Evolutionary conservation across 2,888 invertebrate genomes (phyloP).

Genomic region (Microchrysa polita): DNA sequence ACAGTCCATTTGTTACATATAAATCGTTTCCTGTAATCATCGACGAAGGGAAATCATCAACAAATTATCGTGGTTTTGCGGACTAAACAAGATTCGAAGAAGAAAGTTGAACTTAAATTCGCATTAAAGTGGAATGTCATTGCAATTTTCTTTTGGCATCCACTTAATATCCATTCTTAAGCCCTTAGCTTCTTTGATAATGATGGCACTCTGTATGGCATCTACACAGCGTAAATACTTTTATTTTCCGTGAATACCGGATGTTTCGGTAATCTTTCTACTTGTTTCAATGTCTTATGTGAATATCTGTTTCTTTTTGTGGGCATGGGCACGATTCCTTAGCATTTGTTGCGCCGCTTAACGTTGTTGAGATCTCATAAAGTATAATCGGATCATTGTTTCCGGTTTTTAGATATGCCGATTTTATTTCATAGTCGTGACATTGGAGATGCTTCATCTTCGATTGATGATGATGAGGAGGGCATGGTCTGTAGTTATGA

Average conservation of each 20-base stretch:
- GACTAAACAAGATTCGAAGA: background rate
- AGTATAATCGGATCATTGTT: slow-evolving; percentile 33
- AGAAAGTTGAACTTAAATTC: slow-evolving; percentile 11
- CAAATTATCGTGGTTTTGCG: slow-evolving; percentile 1
- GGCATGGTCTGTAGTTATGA: too few species aligned
- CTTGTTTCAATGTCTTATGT: slow-evolving; percentile 3
- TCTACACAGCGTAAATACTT: background rate
- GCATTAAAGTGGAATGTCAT: background rate
- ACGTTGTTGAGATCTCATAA: slow-evolving; percentile 6
- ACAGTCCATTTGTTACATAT: too few species aligned
- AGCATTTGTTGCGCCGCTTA: background rate
- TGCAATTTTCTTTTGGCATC: slow-evolving; percentile 1
- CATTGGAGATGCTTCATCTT: background rate
- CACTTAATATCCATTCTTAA: background rate
- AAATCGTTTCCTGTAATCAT: slow-evolving; percentile 3
- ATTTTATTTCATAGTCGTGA: slow-evolving; percentile 4
- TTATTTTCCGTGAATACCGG: slow-evolving; percentile 4
- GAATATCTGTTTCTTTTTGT: too few species aligned
- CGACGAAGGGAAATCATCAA: background rate
- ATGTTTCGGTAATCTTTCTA: slow-evolving; percentile 25
- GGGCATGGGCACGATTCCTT: too few species aligned
- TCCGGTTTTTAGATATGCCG: slow-evolving; percentile 19
- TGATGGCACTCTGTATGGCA: background rate
- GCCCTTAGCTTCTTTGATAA: background rate
- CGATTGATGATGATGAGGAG: background rate